phyloP scores from a whole-genome alignment of 2,113 vertebrate species.

The Oxygymnocypris stewartii region DNA sequence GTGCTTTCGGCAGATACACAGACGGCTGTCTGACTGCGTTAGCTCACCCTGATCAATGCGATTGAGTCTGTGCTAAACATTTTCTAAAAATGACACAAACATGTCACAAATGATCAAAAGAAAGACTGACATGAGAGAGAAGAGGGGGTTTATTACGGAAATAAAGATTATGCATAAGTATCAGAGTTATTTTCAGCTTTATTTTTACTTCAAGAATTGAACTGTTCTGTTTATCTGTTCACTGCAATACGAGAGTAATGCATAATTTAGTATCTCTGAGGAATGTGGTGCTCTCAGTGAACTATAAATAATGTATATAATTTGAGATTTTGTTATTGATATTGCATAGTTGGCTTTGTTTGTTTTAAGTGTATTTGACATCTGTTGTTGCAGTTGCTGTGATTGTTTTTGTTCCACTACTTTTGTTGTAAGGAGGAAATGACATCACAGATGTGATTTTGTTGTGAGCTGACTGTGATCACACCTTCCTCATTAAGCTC shows the following conservation, averaged over 20 bases:
- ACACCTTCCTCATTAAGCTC: not conserved
- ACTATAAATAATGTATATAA: not conserved
- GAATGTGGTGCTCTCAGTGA: not conserved
- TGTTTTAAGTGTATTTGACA: not conserved
- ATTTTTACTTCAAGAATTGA: not conserved
- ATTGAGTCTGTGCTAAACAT: not conserved
- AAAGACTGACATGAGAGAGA: not conserved
- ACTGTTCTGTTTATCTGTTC: not conserved
- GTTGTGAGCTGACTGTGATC: not conserved
- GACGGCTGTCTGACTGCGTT: constrained; percentile 9
- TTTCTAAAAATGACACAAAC: constrained; percentile 12
- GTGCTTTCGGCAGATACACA: not conserved
- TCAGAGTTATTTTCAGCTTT: not conserved
- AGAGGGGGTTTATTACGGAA: not conserved
- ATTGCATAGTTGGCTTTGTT: not conserved
- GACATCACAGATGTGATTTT: not conserved
- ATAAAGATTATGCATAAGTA: not conserved
- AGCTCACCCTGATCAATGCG: not conserved
- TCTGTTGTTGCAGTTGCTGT: not conserved
- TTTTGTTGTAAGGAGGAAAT: not conserved
- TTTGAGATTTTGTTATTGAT: not conserved
- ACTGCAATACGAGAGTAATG: not conserved
- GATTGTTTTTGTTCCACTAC: not conserved
- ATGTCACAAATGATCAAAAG: not conserved
- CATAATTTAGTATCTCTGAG: not conserved